Evolutionary conservation across 2,797 vertebrate species (phyloP).

Genomic region (Molossus molossus): DNA sequence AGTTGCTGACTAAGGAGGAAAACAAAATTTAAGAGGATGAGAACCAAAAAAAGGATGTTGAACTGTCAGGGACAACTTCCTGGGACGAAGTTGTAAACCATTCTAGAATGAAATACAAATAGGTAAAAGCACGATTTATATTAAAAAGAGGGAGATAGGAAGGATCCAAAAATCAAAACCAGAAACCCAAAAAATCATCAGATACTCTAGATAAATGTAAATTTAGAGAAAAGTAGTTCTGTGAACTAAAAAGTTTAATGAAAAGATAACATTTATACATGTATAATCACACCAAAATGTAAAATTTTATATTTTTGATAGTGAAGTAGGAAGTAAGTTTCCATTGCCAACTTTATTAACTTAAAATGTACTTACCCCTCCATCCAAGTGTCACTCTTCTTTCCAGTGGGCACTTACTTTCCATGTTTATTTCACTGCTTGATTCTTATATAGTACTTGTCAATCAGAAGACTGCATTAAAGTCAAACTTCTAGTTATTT

Average conservation of each 20-base stretch:
- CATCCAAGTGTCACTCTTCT: neutral
- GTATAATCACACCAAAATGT: neutral
- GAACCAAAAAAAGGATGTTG: neutral
- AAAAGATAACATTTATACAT: neutral
- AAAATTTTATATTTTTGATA: conserved; percentile 9
- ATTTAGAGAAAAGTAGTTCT: conserved; percentile 5
- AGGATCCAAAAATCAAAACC: neutral
- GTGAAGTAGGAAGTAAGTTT: neutral
- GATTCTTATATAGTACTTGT: neutral
- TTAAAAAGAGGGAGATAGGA: neutral
- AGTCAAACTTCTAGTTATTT: neutral
- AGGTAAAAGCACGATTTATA: neutral
- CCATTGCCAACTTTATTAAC: neutral
- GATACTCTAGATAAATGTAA: neutral
- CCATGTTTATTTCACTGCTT: neutral
- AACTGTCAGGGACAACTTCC: neutral
- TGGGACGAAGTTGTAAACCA: neutral
- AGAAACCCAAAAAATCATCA: neutral
- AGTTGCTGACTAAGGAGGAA: neutral
- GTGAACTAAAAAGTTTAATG: neutral
- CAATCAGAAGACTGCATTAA: neutral
- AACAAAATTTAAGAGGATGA: neutral
- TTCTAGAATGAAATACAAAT: neutral
- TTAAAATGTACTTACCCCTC: neutral
- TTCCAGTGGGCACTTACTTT: neutral